Conservation (phyloP, 2,888 invertebrate species). For the Dasypolia templi region DNA sequence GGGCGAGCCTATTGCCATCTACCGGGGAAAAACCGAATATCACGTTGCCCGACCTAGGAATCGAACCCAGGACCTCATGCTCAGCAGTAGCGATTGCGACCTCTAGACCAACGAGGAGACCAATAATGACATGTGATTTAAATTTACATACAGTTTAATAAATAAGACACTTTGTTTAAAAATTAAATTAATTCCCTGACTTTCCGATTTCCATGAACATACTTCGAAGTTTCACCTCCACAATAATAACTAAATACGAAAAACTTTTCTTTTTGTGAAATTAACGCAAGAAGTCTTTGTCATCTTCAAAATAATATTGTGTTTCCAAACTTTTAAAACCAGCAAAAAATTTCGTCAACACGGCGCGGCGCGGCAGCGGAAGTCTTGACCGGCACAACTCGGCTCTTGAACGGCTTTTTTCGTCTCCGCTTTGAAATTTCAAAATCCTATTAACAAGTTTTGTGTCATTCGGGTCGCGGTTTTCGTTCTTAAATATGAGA, state of each 20-base stretch:
- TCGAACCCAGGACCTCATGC: no score
- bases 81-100: no score
- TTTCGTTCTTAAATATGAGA: constrained; percentile 10
- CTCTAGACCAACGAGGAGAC: no score
- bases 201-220: neutral
- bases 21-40: no score
- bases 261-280: neutral
- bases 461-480: constrained; percentile 19
- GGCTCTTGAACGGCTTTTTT: constrained; percentile 51
- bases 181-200: no score
- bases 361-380: constrained; percentile 38
- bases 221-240: neutral
- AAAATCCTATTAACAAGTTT: constrained; percentile 58
- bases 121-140: neutral
- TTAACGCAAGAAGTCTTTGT: constrained; percentile 34
- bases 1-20: no score
- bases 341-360: constrained; percentile 40
- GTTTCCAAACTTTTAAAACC: constrained; percentile 34
- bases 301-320: constrained; percentile 42
- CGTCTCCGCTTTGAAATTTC: constrained; percentile 39
- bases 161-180: no score
- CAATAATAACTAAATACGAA: neutral
- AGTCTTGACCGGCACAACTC: constrained; percentile 40
- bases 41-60: no score
- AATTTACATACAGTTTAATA: neutral